phyloP scores from a whole-genome alignment of 1,140 invertebrate genomes.

The Drosophila quadrilineata region DNA sequence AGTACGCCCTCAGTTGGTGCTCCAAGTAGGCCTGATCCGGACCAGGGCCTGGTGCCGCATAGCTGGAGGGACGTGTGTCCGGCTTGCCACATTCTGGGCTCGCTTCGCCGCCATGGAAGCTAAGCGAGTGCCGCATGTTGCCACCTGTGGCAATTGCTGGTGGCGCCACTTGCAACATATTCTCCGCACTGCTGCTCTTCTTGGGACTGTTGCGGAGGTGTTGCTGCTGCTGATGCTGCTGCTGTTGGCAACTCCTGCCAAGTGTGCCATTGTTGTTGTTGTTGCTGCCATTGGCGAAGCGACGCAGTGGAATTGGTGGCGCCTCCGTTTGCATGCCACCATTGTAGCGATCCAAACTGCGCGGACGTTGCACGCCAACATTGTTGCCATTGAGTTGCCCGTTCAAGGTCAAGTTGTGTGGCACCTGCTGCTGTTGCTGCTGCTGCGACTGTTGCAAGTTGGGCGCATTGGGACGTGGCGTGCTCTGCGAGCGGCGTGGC shows the following conservation, averaged over 20 bases:
- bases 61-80: conserved; percentile 67
- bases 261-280: conserved; percentile 37
- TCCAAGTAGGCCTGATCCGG: conserved; percentile 79
- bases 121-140: conserved; percentile 69
- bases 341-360: conserved; percentile 77
- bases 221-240: conserved; percentile 50
- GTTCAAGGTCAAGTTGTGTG: neutral
- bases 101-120: conserved; percentile 65
- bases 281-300: conserved; percentile 61
- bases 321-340: conserved; percentile 36
- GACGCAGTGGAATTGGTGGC: conserved; percentile 68
- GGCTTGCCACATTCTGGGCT: conserved; percentile 11
- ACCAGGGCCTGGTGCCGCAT: conserved; percentile 52
- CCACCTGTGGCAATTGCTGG: neutral
- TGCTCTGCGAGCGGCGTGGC: conserved; percentile 75
- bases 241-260: conserved; percentile 44
- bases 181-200: conserved; percentile 52
- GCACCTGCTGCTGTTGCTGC: conserved; percentile 43
- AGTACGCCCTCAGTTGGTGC: conserved; percentile 77
- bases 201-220: conserved; percentile 23
- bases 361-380: conserved; percentile 59
- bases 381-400: conserved; percentile 54
- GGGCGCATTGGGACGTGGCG: conserved; percentile 47
- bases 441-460: conserved; percentile 47
- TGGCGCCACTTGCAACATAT: conserved; percentile 30